phyloP scores from a whole-genome alignment of 2,888 invertebrate genomes.

The Callimorpha dominula region DNA sequence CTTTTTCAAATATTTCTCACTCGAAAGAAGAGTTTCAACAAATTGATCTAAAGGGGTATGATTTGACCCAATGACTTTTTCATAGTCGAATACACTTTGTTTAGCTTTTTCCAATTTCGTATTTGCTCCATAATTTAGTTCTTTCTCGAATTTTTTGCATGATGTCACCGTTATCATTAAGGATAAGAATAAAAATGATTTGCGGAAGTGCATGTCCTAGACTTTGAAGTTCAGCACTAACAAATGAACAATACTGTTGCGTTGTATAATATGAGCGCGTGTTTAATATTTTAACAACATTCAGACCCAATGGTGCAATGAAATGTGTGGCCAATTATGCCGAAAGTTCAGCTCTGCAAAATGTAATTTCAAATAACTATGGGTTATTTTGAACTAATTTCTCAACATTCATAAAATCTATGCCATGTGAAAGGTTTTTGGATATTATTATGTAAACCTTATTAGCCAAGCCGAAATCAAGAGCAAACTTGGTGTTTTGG shows the following conservation, averaged over 20 bases:
- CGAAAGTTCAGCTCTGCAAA: neutral
- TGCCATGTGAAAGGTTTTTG: too few species aligned
- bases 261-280: constrained; percentile 4
- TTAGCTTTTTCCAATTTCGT: neutral
- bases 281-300: constrained; percentile 10
- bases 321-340: neutral
- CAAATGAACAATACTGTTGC: constrained; percentile 6
- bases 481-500: too few species aligned
- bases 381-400: too few species aligned
- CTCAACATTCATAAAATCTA: too few species aligned
- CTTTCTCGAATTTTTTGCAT: neutral
- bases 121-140: neutral
- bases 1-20: constrained; percentile 74
- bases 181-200: neutral
- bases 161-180: neutral
- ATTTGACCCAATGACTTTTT: constrained; percentile 46
- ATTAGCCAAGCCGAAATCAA: too few species aligned
- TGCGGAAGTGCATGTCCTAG: constrained; percentile 3
- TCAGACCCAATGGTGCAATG: neutral
- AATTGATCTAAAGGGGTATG: constrained; percentile 71
- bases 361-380: neutral
- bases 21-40: constrained; percentile 73
- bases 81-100: neutral
- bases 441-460: too few species aligned
- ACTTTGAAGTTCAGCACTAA: constrained; percentile 1